Evolutionary conservation across 2,797 vertebrate species (phyloP).

Genomic region (Neoniphon sammara): DNA sequence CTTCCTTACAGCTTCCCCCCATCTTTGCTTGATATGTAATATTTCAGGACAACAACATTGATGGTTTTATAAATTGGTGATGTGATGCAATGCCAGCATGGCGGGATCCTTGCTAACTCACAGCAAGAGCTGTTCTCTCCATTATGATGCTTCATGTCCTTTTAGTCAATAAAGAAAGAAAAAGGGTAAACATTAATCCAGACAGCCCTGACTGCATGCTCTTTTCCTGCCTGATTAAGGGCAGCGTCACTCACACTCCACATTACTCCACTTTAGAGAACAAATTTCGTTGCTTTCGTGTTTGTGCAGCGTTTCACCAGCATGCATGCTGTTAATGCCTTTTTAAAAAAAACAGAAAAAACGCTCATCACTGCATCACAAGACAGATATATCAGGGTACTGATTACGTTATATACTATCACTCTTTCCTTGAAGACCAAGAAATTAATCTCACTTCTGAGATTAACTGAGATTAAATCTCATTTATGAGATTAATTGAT

Average conservation of each 20-base stretch:
- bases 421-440: no score
- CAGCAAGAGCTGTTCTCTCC: constrained; percentile 27
- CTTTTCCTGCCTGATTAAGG: constrained; percentile 68
- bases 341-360: neutral
- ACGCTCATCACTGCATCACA: no score
- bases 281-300: constrained; percentile 23
- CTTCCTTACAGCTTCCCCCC: constrained; percentile 4
- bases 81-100: neutral
- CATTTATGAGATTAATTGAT: neutral
- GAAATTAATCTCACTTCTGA: no score
- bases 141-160: constrained; percentile 55
- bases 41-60: constrained; percentile 74
- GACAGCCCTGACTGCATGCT: constrained; percentile 65
- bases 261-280: constrained; percentile 47
- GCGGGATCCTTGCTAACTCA: constrained; percentile 10
- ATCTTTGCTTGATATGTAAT: constrained; percentile 21
- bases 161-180: constrained; percentile 61
- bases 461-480: no score
- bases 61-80: neutral
- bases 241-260: constrained; percentile 55
- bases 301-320: constrained; percentile 22
- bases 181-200: constrained; percentile 72
- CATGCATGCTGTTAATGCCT: constrained; percentile 2
- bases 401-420: no score
- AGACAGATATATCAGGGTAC: no score